These are phyloP conservation scores for Melanargia galathea DNA, from an alignment of 2,888 invertebrate genomes.

Conservation along the genomic window DNA sequence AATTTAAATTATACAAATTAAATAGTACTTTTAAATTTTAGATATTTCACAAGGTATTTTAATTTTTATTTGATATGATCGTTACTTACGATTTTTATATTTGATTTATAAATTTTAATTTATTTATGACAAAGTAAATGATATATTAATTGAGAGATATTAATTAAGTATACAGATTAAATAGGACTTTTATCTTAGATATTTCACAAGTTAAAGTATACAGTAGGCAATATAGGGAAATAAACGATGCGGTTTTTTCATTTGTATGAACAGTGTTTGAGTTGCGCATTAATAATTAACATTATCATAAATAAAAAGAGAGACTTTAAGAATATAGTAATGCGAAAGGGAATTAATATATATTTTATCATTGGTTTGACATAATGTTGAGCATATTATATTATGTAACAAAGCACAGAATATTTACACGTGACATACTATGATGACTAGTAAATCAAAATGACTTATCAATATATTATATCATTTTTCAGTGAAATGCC, in stretches of 20 bases:
- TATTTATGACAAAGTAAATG: too few species aligned
- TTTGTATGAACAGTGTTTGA: neutral
- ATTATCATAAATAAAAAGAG: too few species aligned
- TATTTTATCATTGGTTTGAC: neutral
- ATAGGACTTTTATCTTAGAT: neutral
- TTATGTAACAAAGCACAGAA: neutral
- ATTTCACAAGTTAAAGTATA: neutral
- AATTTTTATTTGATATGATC: neutral
- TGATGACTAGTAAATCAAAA: neutral
- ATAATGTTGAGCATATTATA: neutral
- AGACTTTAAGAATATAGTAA: too few species aligned
- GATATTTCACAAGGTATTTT: neutral
- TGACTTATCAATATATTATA: neutral
- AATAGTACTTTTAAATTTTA: neutral
- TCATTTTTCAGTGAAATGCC: slow-evolving; percentile 6
- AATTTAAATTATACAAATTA: too few species aligned
- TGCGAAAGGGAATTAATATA: neutral
- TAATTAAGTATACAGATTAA: neutral
- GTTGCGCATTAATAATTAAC: neutral
- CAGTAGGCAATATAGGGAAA: neutral
- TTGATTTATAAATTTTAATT: too few species aligned
- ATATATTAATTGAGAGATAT: too few species aligned
- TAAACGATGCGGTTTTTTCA: neutral
- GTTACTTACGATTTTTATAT: too few species aligned
- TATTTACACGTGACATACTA: slow-evolving; percentile 9